Conservation (phyloP, 2,113 vertebrate genomes). For the Dipodomys stephensi region DNA sequence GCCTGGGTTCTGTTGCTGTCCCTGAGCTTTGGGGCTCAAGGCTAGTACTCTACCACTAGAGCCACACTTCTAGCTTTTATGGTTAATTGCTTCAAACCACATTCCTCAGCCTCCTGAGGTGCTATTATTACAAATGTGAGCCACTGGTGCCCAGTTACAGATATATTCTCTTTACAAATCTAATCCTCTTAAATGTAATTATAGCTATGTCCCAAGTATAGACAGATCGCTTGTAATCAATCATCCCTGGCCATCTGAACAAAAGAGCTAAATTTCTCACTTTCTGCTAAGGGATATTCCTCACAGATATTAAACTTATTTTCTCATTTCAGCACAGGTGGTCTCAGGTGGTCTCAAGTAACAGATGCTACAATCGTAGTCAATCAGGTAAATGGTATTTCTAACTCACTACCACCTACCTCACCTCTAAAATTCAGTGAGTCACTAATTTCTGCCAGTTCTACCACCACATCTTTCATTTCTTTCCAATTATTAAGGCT, state of each 20-base stretch:
- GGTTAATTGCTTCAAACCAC: too few relatives aligned
- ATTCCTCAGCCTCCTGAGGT: too few relatives aligned
- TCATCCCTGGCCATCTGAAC: neutral
- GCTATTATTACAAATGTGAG: too few relatives aligned
- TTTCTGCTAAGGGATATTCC: neutral
- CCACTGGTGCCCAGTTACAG: too few relatives aligned
- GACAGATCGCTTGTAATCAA: too few relatives aligned
- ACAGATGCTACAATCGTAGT: neutral
- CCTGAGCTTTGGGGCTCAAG: too few relatives aligned
- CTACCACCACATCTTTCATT: neutral
- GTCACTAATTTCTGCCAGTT: neutral
- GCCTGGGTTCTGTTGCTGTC: too few relatives aligned
- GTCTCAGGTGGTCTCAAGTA: neutral
- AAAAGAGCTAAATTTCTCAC: neutral
- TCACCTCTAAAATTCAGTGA: neutral
- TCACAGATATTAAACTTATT: neutral
- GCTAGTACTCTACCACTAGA: too few relatives aligned
- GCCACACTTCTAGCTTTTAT: too few relatives aligned
- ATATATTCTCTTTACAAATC: neutral
- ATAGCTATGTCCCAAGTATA: too few relatives aligned
- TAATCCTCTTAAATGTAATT: neutral
- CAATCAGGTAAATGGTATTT: neutral
- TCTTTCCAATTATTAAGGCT: constrained; percentile 19
- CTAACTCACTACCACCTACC: neutral
- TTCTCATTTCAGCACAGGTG: neutral